Base-by-base conservation (phyloP, 2,113 vertebrate species). In the Pedetes capensis region DNA sequence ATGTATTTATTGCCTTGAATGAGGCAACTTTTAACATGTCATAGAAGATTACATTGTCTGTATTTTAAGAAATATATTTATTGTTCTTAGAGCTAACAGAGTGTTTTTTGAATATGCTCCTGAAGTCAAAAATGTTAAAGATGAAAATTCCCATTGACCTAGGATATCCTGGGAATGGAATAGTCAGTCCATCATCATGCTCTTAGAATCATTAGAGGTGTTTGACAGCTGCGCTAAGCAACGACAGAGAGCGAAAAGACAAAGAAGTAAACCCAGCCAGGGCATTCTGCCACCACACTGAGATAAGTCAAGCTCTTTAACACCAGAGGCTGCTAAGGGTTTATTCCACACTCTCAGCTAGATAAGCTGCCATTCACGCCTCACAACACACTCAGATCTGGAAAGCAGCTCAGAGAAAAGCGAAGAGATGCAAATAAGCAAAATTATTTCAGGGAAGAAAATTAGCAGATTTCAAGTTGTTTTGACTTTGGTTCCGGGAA, bases 351-450 rank as follows among this genome's bases (percentile, higher is more conserved):
- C 97, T 97, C 97, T 96, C 96, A 61, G 64, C 49, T 66, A 97
- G 98, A 98, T 98, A 98, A 98, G 93, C 97, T 95, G 97, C 98
- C 95, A 90, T 98, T 97, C 87, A 59, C 97, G 94, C 98, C 96
- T 98, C 97, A 96, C 76, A 22, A 53, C 93, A 98, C 98, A 98
- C 98, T 94, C 95, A 79, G 51, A n/a, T 66, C 96, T 96, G 97
- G 95, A 98, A 94, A 93, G 96, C 72, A 1, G 23, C 96, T 87
- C 87, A 55, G 75, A 94, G 80, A 75, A 61, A 93, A 75, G 68
- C 39, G 4, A 34, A 92, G 88, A 75, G 72, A 63, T 3, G 7
- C 0, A 14, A 88, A 80, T 44, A 89, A 63, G 17, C 39, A 4
- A 29, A 34, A 25, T 86, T 89, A 51, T 92, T 91, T 72, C 71